Base-by-base conservation (phyloP, 23 tunicate genomes). In the Diplosoma virens region DNA sequence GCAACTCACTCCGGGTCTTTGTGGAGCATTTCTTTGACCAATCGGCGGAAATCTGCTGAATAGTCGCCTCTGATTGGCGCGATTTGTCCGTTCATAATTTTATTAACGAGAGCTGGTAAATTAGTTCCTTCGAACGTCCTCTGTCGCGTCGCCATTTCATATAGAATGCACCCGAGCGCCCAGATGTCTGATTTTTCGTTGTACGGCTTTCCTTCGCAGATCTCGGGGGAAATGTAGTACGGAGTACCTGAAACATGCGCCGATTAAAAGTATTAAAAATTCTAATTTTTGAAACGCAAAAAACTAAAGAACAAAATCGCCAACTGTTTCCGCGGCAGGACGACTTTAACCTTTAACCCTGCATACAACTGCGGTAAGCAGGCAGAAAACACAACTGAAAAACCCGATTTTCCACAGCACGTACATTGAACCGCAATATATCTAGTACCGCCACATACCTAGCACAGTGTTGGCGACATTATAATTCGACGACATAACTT, bases 161-260 rank as follows among this genome's bases (percentile, higher is more conserved):
- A 88, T n/a, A 92, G 50, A 21, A 92, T 92, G 36, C 97, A 92
- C 1, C 97, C 97, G 25, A 92, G 80, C 0, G 97, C 92, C 97
- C 97, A 92, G 25, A 92, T 92, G 79, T 92, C 97, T 14, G 97
- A 92, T 61, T 92, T 92, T 32, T 81, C 91, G 30, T 85, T 79
- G 53, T 92, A 92, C 2, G 91, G 75, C 37, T 85, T 85, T n/a
- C 97, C 97, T 55, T 92, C 97, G 79, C 97, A 92, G 21, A 92
- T 92, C 53, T 92, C 97, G 1, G 97, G 97, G 1, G 97, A 92
- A 3, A 92, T 92, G 79, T 92, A 92, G 67, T 92, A 85, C 23
- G 97, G 97, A 18, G 97, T 92, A 1, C 97, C 97, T 87, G 47
- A n/a, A n/a, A n/a, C n/a, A 45, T 9, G 52, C 16, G 11, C 14